These are phyloP conservation scores for Puffinus mauretanicus DNA, from an alignment of 2,113 vertebrate species.

Conservation along the genomic window DNA sequence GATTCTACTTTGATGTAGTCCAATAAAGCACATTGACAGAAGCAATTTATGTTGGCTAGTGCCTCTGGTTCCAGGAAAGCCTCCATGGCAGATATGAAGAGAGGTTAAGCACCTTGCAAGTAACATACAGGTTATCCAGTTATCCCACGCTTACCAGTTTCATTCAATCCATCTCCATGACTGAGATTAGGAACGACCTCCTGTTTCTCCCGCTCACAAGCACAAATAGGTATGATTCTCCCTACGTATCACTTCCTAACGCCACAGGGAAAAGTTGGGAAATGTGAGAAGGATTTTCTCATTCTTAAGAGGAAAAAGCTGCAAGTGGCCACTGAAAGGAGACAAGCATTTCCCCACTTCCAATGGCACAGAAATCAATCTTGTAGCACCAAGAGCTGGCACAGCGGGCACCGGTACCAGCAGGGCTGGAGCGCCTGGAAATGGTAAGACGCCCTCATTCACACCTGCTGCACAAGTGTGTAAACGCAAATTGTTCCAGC, in stretches of 20 bases:
- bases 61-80: slow-evolving; percentile 4
- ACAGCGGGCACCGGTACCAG: background rate
- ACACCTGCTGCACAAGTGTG: background rate
- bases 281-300: background rate
- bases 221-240: background rate
- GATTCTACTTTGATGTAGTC: slow-evolving; percentile 26
- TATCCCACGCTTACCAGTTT: background rate
- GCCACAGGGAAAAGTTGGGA: background rate
- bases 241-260: background rate
- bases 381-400: background rate
- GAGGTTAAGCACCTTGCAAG: background rate
- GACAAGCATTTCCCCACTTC: background rate
- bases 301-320: background rate
- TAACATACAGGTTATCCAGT: background rate
- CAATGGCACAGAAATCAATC: background rate
- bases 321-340: background rate
- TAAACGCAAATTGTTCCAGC: background rate
- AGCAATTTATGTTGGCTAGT: background rate
- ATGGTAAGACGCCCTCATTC: background rate
- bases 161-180: background rate
- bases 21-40: slow-evolving; percentile 35
- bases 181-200: background rate
- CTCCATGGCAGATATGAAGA: background rate
- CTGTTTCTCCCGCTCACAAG: background rate
- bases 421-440: background rate